These are phyloP conservation scores for Caenorhabditis macrosperma DNA, from an alignment of 2,888 invertebrate species.

Conservation along the genomic window DNA sequence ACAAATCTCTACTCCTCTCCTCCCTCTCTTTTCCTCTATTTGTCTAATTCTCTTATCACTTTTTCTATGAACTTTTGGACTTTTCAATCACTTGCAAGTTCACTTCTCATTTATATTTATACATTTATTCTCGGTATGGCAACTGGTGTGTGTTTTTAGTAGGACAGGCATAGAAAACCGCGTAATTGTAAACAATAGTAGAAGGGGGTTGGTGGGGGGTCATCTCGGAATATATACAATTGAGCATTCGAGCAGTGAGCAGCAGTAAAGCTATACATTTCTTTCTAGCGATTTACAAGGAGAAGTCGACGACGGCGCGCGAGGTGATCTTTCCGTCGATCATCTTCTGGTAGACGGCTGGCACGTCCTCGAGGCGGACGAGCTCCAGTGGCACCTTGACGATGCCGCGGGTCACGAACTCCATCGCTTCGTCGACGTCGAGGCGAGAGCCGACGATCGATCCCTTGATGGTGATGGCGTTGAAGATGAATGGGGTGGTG, in stretches of 20 bases:
- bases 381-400: conserved; percentile 66
- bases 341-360: conserved; percentile 52
- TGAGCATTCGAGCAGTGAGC: conserved; percentile 19
- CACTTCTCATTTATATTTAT: background rate
- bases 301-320: conserved; percentile 56
- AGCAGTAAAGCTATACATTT: conserved; percentile 30
- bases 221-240: conserved; percentile 34
- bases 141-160: conserved; percentile 34
- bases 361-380: conserved; percentile 58
- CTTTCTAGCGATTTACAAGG: conserved; percentile 38
- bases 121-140: background rate
- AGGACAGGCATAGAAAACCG: conserved; percentile 36
- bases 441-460: conserved; percentile 63
- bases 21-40: background rate
- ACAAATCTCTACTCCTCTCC: too few species aligned
- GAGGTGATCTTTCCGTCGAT: conserved; percentile 57
- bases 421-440: conserved; percentile 67
- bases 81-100: background rate
- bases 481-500: conserved; percentile 61
- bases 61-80: background rate
- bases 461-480: conserved; percentile 65
- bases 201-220: background rate
- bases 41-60: background rate
- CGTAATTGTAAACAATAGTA: conserved; percentile 34
- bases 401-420: conserved; percentile 64